Conservation (phyloP, 37 sponge, comb jelly and placozoan genomes). For the Corticium candelabrum region DNA sequence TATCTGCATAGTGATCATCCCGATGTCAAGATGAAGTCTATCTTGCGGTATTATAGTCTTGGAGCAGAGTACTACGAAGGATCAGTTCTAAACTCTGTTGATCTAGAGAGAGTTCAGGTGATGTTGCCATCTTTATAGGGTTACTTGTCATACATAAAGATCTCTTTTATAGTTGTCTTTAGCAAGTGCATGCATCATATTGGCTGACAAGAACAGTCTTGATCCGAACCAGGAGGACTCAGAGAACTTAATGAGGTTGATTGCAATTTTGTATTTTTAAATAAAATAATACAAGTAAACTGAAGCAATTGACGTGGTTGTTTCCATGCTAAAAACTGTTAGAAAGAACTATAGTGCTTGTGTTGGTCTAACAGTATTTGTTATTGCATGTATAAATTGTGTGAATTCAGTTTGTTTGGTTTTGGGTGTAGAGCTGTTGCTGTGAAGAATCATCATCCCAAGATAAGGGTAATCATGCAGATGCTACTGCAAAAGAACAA, state of each 20-base stretch:
- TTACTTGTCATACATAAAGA: no score
- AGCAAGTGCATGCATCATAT: conserved; percentile 48
- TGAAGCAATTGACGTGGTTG: no score
- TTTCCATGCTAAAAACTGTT: no score
- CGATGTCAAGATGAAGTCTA: conserved; percentile 21
- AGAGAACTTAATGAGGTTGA: conserved; percentile 46
- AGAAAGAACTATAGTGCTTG: no score
- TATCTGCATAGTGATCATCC: conserved; percentile 37
- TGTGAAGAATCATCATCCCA: conserved; percentile 45
- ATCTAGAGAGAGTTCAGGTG: conserved; percentile 42
- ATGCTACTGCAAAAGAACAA: conserved; percentile 34
- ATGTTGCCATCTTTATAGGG: no score
- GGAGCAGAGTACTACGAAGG: conserved; percentile 47
- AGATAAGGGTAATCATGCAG: conserved; percentile 56
- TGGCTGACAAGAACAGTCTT: conserved; percentile 32
- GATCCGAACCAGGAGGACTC: conserved; percentile 41
- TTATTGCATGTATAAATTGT: no score
- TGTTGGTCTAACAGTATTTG: no score
- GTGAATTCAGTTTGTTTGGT: no score
- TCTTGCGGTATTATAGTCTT: conserved; percentile 38
- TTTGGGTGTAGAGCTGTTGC: conserved; percentile 27
- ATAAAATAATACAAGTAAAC: no score
- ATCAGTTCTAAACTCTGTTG: conserved; percentile 34
- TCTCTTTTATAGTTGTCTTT: no score
- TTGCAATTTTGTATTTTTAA: not conserved